phyloP scores from a whole-genome alignment of 2,113 vertebrate species.

The Monarcha castaneiventris region DNA sequence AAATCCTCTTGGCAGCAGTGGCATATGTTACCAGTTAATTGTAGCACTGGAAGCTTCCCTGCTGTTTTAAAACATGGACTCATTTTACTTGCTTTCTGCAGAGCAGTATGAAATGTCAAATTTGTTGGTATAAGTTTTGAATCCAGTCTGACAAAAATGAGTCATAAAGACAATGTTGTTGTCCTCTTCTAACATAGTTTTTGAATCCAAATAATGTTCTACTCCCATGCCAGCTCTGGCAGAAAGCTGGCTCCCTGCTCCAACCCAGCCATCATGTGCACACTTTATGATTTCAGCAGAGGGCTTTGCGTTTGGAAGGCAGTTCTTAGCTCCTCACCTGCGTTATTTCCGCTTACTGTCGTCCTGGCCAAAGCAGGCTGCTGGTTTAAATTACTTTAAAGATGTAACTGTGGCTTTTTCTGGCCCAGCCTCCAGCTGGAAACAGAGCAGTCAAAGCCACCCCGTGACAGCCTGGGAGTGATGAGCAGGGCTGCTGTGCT shows the following conservation, averaged over 20 bases:
- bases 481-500: not conserved
- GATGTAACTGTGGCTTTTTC: not conserved
- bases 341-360: not conserved
- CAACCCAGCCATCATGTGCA: not conserved
- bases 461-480: not conserved
- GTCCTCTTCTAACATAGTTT: constrained; percentile 54
- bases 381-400: not conserved
- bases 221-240: constrained; percentile 12
- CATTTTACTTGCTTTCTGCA: constrained; percentile 72
- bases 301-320: not conserved
- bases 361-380: not conserved
- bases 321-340: constrained; percentile 27
- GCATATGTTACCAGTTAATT: constrained; percentile 87
- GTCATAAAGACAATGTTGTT: constrained; percentile 60
- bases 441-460: not conserved
- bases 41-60: constrained; percentile 77
- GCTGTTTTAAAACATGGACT: constrained; percentile 78
- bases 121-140: constrained; percentile 71
- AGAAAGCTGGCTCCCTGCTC: constrained; percentile 35
- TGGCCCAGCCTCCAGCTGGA: not conserved
- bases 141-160: constrained; percentile 69
- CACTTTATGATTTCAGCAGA: not conserved
- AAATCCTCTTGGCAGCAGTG: constrained; percentile 78
- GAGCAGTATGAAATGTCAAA: constrained; percentile 74
- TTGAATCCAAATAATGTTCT: constrained; percentile 59